Percentiles rank a stretch among this genome's conserved stretches.
These are phyloP conservation scores for Elmis aenea DNA, from an alignment of 2,888 invertebrate genomes.

Conservation along the genomic window DNA sequence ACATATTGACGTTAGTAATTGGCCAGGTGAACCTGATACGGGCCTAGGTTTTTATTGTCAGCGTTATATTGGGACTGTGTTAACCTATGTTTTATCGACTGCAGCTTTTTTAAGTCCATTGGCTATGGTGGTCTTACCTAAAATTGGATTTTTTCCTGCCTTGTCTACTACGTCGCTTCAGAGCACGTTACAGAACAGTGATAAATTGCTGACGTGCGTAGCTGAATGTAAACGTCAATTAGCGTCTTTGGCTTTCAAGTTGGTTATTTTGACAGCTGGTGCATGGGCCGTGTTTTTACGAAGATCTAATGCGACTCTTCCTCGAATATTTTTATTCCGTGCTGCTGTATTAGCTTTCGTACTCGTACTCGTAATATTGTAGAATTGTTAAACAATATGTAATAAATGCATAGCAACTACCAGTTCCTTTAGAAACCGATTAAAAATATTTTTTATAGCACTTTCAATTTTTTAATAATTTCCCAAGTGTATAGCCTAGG, in stretches of 20 bases:
- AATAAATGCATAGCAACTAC: no score
- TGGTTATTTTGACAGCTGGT: constrained; percentile 82
- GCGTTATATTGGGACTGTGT: constrained; percentile 75
- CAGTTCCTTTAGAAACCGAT: no score
- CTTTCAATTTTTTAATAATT: no score
- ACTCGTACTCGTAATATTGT: no score
- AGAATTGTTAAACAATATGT: no score
- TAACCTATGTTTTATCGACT: constrained; percentile 74
- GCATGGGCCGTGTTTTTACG: constrained; percentile 91
- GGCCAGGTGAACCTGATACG: constrained; percentile 69
- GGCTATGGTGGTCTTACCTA: constrained; percentile 91
- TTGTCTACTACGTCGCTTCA: constrained; percentile 61
- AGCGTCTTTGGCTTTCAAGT: constrained; percentile 85
- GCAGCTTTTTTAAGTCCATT: constrained; percentile 88
- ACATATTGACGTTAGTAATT: constrained; percentile 83
- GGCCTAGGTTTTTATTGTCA: constrained; percentile 71
- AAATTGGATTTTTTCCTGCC: constrained; percentile 79
- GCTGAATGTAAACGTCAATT: constrained; percentile 93
- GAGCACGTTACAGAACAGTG: constrained; percentile 65
- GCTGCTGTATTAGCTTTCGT: constrained; percentile 84
- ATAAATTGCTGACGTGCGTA: constrained; percentile 74
- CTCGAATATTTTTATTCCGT: constrained; percentile 85
- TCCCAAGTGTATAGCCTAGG: no score
- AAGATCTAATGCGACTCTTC: constrained; percentile 79
- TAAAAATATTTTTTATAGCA: no score